A percentile compares a stretch with the other conserved stretches of the same genome.
Conservation (phyloP, 2,888 invertebrate genomes). For the Athetis lepigone region DNA sequence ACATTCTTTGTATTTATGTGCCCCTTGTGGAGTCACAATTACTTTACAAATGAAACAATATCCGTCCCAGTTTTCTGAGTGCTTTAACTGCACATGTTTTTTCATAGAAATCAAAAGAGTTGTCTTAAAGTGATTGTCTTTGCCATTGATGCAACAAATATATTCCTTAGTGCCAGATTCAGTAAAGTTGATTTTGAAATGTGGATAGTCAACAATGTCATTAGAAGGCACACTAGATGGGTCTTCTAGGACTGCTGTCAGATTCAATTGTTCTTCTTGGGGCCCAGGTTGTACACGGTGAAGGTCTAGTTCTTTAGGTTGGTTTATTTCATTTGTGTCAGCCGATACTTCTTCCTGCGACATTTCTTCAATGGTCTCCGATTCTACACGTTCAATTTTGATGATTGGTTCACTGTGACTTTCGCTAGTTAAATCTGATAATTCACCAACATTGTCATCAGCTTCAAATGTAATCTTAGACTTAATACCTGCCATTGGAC, state of each 20-base stretch:
- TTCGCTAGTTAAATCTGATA: conserved; percentile 49
- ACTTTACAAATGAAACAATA: conserved; percentile 88
- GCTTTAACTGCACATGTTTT: conserved; percentile 83
- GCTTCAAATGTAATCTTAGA: conserved; percentile 82
- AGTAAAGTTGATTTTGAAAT: conserved; percentile 79
- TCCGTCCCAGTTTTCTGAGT: conserved; percentile 89
- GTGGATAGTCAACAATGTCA: conserved; percentile 73
- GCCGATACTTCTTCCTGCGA: conserved; percentile 40
- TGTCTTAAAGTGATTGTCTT: conserved; percentile 80
- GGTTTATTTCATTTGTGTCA: conserved; percentile 24
- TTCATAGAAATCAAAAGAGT: conserved; percentile 84
- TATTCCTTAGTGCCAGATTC: conserved; percentile 80
- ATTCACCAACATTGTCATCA: conserved; percentile 67
- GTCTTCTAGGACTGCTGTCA: background rate
- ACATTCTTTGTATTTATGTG: conserved; percentile 80
- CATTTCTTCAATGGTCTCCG: conserved; percentile 50
- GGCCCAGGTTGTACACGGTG: conserved; percentile 18
- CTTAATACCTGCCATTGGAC: conserved; percentile 64
- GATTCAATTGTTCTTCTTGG: conserved; percentile 4
- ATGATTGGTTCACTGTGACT: conserved; percentile 47
- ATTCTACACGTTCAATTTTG: conserved; percentile 54
- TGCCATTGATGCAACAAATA: conserved; percentile 83
- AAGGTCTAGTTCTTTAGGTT: conserved; percentile 11
- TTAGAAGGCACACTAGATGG: conserved; percentile 42
- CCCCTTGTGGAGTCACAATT: conserved; percentile 82